phyloP scores from a whole-genome alignment of 1,140 invertebrate genomes.

The Tetragnatha versicolor region DNA sequence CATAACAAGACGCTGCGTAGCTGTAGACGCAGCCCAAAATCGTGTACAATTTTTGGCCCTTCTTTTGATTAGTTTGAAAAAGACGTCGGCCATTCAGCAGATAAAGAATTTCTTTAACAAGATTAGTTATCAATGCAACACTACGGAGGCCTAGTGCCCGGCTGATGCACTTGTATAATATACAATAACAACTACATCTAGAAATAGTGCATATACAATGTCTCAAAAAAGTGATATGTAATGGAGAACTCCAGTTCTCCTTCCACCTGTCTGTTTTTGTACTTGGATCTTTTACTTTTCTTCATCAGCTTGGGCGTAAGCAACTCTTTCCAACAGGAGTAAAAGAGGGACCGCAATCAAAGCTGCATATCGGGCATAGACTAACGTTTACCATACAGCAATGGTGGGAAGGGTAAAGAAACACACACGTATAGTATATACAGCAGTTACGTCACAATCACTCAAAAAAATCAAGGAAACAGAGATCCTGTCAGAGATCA shows the following conservation, averaged over 20 bases:
- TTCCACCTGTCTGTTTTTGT: conserved; percentile 54
- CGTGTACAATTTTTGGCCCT: conserved; percentile 21
- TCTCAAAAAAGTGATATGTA: conserved; percentile 56
- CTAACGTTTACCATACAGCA: conserved; percentile 47
- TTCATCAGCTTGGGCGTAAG: conserved; percentile 53
- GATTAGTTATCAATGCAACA: conserved; percentile 51
- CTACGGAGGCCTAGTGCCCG: conserved; percentile 56
- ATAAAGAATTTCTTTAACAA: conserved; percentile 39
- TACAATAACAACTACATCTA: conserved; percentile 56
- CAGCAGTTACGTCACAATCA: conserved; percentile 28
- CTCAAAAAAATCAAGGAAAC: conserved; percentile 31
- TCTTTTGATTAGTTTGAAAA: conserved; percentile 36
- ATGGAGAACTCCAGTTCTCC: conserved; percentile 55
- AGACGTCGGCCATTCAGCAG: conserved; percentile 27
- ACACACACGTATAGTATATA: conserved; percentile 39
- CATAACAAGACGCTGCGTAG: conserved; percentile 25
- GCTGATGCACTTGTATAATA: conserved; percentile 55
- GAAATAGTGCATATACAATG: conserved; percentile 56
- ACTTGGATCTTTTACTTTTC: conserved; percentile 44
- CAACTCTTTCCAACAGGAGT: conserved; percentile 50
- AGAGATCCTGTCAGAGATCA: conserved; percentile 40
- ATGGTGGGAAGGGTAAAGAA: conserved; percentile 40
- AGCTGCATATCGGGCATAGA: conserved; percentile 49
- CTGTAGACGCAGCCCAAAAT: conserved; percentile 20
- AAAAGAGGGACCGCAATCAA: conserved; percentile 41